Evolutionary conservation across 1,140 invertebrate species (phyloP).

Genomic region (Notospermus geniculatus): DNA sequence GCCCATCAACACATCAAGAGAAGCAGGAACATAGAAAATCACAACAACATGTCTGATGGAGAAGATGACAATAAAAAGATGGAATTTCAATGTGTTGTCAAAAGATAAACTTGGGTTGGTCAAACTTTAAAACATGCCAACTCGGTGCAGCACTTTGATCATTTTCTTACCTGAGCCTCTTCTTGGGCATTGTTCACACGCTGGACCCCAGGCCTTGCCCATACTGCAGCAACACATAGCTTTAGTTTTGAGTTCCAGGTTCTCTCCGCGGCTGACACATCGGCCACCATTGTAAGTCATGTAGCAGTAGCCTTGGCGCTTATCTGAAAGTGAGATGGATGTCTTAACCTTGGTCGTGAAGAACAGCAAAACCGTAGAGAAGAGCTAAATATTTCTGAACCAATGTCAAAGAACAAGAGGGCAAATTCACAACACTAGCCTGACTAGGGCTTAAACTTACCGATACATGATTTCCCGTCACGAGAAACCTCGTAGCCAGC

Average conservation of each 20-base stretch:
- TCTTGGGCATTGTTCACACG: conserved; percentile 77
- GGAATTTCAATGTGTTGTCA: neutral
- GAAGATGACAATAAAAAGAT: neutral
- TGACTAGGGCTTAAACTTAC: conserved; percentile 59
- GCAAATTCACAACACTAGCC: too few relatives aligned
- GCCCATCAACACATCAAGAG: too few relatives aligned
- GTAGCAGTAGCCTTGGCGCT: conserved; percentile 74
- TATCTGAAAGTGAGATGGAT: conserved; percentile 62
- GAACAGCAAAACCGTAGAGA: neutral
- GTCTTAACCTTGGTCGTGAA: neutral
- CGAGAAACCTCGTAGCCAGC: conserved; percentile 65
- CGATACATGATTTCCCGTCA: conserved; percentile 76
- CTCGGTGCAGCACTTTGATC: neutral
- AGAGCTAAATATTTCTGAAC: too few relatives aligned
- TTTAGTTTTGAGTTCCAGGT: conserved; percentile 64
- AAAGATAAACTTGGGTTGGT: neutral
- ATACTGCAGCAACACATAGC: conserved; percentile 84
- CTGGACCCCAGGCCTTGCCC: conserved; percentile 82
- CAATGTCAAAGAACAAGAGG: too few relatives aligned
- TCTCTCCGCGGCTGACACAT: conserved; percentile 61
- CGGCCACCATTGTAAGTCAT: conserved; percentile 66
- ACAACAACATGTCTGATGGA: too few relatives aligned
- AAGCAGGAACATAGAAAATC: too few relatives aligned
- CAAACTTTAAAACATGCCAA: neutral
- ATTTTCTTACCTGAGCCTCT: conserved; percentile 60